Evolutionary conservation across 2,797 vertebrate species (phyloP), one percentile per base, ranked within the genome.

Genomic region (Tolypeutes matacus): DNA sequence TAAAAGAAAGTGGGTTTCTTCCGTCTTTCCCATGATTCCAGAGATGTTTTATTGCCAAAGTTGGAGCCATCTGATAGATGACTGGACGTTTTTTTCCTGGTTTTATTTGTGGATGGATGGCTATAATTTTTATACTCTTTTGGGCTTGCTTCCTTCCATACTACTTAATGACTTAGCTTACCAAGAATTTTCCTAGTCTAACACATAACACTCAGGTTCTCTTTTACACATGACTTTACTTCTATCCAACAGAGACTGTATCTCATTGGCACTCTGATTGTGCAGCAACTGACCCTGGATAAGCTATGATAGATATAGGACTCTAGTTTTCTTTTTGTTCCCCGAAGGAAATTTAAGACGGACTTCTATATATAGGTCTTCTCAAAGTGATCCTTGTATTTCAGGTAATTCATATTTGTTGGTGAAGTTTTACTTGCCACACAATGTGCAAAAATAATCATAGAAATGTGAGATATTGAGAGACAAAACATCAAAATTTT

Each of bases 371-470:
- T 34, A n/a, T 85, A 77, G n/a, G 34, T 75, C 89, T 87, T 72
- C 60, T 85, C 25, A 56, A 76, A 78, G 39, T 65, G 31, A 69
- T 92, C 42, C 25, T 92, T 87, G 25, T 72, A 49, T 96, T 84
- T 82, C 58, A 65, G 42, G 27, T 69, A 65, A 83, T 36, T 86
- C 36, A 46, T n/a, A 86, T 70, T 86, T 81, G 17, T 73, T 31
- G 25, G 64, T 81, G 27, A 92, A 56, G 29, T 80, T 89, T 83
- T 91, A 91, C 80, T 89, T 94, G 31, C 60, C 62, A 64, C 6
- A 56, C n/a, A 58, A 18, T 20, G 12, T 60, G 34, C 64, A 95
- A 13, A 89, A 76, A 17, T 76, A 72, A 67, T 88, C 46, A 49
- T 14, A 93, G 21, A 86, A 94, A 65, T 31, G 4, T 51, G 46